These are phyloP conservation scores for Hesperia comma DNA, from an alignment of 2,888 invertebrate species.

Conservation along the genomic window DNA sequence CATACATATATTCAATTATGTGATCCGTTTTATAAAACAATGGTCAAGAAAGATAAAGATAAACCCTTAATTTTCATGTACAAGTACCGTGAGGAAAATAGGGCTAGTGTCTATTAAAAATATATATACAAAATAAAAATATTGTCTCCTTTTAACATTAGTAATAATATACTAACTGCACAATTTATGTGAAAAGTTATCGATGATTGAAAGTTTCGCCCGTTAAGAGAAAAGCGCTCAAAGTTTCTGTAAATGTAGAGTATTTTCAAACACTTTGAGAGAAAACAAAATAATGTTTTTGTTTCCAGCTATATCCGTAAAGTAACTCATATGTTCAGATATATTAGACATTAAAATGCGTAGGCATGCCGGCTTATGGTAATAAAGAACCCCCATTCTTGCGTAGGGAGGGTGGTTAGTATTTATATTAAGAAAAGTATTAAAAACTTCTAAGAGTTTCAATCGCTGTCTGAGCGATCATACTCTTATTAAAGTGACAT, in stretches of 20 bases:
- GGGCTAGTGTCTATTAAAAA: too few relatives aligned
- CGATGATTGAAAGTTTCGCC: not conserved
- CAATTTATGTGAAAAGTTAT: not conserved
- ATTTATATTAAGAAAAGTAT: not conserved
- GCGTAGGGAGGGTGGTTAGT: not conserved
- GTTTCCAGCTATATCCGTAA: conserved; percentile 10
- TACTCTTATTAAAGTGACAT: too few relatives aligned
- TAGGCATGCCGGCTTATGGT: conserved; percentile 13
- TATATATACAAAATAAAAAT: too few relatives aligned
- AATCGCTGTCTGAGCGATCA: not conserved
- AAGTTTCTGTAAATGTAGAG: conserved; percentile 24
- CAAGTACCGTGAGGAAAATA: too few relatives aligned
- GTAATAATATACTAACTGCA: too few relatives aligned
- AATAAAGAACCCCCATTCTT: conserved; percentile 4
- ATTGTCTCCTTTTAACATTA: too few relatives aligned
- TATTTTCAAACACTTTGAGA: conserved; percentile 14
- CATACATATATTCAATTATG: too few relatives aligned
- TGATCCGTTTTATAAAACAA: too few relatives aligned
- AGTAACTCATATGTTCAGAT: conserved; percentile 12
- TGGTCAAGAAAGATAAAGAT: too few relatives aligned
- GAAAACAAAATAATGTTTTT: conserved; percentile 30
- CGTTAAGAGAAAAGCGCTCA: conserved; percentile 9
- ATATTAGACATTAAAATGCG: conserved; percentile 3
- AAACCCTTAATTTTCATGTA: too few relatives aligned
- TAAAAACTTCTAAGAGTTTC: not conserved